Evolutionary conservation across 1,140 invertebrate species (phyloP).

Genomic region (Penaeus japonicus): DNA sequence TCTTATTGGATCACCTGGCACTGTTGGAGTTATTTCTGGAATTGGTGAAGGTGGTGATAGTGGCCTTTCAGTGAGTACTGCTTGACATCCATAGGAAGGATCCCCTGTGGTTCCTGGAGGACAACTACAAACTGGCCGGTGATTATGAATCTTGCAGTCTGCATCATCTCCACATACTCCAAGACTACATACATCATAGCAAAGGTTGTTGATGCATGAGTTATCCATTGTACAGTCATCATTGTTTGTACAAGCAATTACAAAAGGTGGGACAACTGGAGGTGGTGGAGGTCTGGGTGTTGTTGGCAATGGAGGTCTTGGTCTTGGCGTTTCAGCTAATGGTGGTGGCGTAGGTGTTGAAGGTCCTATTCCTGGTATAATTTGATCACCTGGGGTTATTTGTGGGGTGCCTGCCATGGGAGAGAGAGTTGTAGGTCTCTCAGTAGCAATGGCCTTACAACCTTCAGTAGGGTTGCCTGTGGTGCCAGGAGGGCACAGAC

Average conservation of each 20-base stretch:
- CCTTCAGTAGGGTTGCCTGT: constrained; percentile 81
- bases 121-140: constrained; percentile 61
- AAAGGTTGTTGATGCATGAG: constrained; percentile 84
- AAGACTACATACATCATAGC: constrained; percentile 80
- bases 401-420: constrained; percentile 18
- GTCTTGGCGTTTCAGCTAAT: constrained; percentile 16
- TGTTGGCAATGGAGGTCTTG: constrained; percentile 15
- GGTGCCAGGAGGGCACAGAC: constrained; percentile 76
- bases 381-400: background rate
- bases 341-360: constrained; percentile 34
- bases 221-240: constrained; percentile 79
- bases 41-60: background rate
- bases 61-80: constrained; percentile 4
- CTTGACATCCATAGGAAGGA: constrained; percentile 52
- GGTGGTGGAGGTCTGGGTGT: constrained; percentile 4
- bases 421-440: constrained; percentile 1
- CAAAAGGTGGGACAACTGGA: constrained; percentile 61
- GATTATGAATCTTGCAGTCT: constrained; percentile 60
- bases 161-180: constrained; percentile 59
- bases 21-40: background rate
- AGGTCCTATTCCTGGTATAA: constrained; percentile 9
- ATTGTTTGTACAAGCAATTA: constrained; percentile 80
- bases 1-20: constrained; percentile 34
- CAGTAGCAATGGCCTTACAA: constrained; percentile 42
- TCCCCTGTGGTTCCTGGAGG: constrained; percentile 62